Conservation (phyloP, 1,140 invertebrate species). For the Ostrea edulis region DNA sequence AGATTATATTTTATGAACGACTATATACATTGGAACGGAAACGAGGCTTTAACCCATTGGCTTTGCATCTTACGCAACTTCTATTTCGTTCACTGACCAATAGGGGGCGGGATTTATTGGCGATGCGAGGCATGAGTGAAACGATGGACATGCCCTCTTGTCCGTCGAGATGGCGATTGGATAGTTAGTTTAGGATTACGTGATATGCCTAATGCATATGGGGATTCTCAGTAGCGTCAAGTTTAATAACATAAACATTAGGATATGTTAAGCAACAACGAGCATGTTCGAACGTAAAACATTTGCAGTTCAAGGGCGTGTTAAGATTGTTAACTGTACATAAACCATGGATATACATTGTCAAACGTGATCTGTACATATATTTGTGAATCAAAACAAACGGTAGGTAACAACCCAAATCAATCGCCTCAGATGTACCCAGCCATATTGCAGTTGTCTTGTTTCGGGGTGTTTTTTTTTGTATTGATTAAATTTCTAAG, state of each 20-base stretch:
- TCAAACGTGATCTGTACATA: slow-evolving; percentile 19
- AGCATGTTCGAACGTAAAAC: slow-evolving; percentile 42
- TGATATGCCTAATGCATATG: slow-evolving; percentile 50
- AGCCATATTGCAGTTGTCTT: background rate
- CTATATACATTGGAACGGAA: slow-evolving; percentile 44
- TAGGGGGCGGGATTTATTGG: slow-evolving; percentile 54
- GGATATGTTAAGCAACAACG: slow-evolving; percentile 54
- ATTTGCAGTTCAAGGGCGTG: slow-evolving; percentile 48
- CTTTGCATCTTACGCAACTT: slow-evolving; percentile 60
- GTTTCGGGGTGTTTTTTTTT: background rate
- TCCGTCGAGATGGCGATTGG: slow-evolving; percentile 51
- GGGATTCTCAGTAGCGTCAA: slow-evolving; percentile 39
- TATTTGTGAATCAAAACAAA: slow-evolving; percentile 2
- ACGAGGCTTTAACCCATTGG: slow-evolving; percentile 56
- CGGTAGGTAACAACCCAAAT: background rate
- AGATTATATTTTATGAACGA: slow-evolving; percentile 30
- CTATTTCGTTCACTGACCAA: slow-evolving; percentile 54
- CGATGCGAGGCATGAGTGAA: slow-evolving; percentile 54
- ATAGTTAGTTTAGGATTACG: slow-evolving; percentile 56
- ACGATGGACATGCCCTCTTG: slow-evolving; percentile 57
- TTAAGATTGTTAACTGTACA: slow-evolving; percentile 31
- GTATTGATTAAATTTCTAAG: background rate
- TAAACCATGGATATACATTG: slow-evolving; percentile 31
- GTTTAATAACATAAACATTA: slow-evolving; percentile 47
- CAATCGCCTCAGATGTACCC: background rate